A percentile compares a stretch with the other conserved stretches of the same genome.
phyloP scores from a whole-genome alignment of 2,113 vertebrate species.

The Phyllostomus discolor region DNA sequence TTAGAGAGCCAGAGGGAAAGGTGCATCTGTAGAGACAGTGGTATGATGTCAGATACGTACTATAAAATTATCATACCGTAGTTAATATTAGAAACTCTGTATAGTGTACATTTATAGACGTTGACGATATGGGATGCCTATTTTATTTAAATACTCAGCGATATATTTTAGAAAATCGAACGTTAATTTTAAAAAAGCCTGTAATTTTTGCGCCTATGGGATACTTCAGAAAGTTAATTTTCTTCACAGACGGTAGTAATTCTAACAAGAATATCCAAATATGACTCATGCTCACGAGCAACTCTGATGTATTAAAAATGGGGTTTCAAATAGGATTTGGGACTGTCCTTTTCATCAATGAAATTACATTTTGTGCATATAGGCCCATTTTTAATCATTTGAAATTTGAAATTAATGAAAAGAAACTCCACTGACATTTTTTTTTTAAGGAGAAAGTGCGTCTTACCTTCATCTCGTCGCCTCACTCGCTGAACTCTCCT shows the following conservation, averaged over 20 bases:
- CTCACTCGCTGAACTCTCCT: background rate
- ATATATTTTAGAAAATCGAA: constrained; percentile 49
- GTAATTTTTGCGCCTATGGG: background rate
- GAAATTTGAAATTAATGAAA: constrained; percentile 43
- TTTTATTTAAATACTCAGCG: constrained; percentile 26
- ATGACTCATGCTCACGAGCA: constrained; percentile 31
- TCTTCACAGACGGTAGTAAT: constrained; percentile 40
- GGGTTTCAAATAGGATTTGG: constrained; percentile 53
- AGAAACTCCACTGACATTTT: background rate
- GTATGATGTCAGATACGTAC: background rate
- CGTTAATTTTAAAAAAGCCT: constrained; percentile 12
- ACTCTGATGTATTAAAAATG: constrained; percentile 45
- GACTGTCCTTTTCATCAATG: constrained; percentile 51
- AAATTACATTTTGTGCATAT: constrained; percentile 24
- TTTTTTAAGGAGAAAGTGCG: background rate
- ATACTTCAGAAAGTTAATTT: constrained; percentile 58
- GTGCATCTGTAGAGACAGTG: background rate
- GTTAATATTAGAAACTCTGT: background rate
- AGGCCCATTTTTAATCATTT: constrained; percentile 52
- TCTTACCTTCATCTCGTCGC: background rate
- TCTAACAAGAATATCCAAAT: constrained; percentile 54
- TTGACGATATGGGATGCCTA: background rate
- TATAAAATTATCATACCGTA: constrained; percentile 26
- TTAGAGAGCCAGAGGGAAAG: constrained; percentile 9
- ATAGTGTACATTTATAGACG: background rate